Evolutionary conservation across 2,888 invertebrate genomes (phyloP).

Genomic region (Ariolimax columbianus): DNA sequence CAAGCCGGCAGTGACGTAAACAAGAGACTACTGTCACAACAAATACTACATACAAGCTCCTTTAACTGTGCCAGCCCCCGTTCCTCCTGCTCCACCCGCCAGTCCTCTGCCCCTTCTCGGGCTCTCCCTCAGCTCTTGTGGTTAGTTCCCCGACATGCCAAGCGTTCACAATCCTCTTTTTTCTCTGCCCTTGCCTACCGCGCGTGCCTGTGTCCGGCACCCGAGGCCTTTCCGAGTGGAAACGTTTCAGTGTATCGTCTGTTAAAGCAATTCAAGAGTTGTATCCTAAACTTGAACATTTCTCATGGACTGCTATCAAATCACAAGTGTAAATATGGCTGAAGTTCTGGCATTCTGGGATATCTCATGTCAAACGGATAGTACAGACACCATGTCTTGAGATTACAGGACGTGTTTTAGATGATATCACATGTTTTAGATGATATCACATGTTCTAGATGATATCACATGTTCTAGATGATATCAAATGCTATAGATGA

Average conservation of each 20-base stretch:
- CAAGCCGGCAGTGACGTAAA: no score
- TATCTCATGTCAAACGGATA: no score
- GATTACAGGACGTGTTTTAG: no score
- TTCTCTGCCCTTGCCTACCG: background rate
- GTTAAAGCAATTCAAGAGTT: background rate
- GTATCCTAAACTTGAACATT: background rate
- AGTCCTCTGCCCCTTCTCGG: background rate
- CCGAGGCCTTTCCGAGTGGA: background rate
- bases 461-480: no score
- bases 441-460: no score
- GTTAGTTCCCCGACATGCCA: background rate
- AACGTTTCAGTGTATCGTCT: background rate
- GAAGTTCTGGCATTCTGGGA: no score
- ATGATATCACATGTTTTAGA: no score
- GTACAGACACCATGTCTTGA: no score
- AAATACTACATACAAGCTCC: background rate
- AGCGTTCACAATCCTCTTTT: background rate
- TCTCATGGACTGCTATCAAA: background rate
- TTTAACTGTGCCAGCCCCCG: background rate
- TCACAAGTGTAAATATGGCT: no score
- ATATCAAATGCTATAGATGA: no score
- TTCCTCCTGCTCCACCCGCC: background rate
- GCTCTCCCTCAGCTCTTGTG: background rate
- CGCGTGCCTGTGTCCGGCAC: conserved; percentile 14
- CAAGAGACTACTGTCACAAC: no score